Conservation (phyloP, 1,140 invertebrate species). For the Chironomus tepperi region DNA sequence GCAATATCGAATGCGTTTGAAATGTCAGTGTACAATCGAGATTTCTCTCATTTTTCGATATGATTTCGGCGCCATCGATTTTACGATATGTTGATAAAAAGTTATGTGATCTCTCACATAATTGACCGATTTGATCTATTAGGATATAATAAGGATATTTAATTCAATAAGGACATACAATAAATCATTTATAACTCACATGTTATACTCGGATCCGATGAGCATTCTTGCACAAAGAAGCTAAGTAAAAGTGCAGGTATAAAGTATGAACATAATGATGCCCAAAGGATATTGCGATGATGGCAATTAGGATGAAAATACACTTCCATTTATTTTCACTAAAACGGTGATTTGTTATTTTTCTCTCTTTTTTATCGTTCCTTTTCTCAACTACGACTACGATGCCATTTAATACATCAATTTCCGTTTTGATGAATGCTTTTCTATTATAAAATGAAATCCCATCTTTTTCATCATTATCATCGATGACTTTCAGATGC, state of each 20-base stretch:
- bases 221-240: background rate
- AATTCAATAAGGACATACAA: background rate
- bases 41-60: conserved; percentile 79
- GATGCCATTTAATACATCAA: conserved; percentile 8
- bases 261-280: background rate
- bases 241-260: background rate
- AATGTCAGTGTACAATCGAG: conserved; percentile 86
- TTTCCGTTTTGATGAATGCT: conserved; percentile 18
- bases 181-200: background rate
- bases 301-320: background rate
- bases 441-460: conserved; percentile 22
- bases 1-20: conserved; percentile 85
- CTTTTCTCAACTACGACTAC: background rate
- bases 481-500: conserved; percentile 11
- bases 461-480: conserved; percentile 16
- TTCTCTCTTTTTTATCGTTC: background rate
- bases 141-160: background rate
- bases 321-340: background rate
- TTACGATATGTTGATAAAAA: conserved; percentile 54
- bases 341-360: background rate
- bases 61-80: conserved; percentile 81
- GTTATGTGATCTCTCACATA: conserved; percentile 1
- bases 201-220: background rate
- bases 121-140: conserved; percentile 11
- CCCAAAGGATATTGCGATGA: background rate